Percentiles rank a stretch among this genome's conserved stretches.
phyloP scores from a whole-genome alignment of 53 echinoderm and acorn worm genomes.

The Pentamera pediparva region DNA sequence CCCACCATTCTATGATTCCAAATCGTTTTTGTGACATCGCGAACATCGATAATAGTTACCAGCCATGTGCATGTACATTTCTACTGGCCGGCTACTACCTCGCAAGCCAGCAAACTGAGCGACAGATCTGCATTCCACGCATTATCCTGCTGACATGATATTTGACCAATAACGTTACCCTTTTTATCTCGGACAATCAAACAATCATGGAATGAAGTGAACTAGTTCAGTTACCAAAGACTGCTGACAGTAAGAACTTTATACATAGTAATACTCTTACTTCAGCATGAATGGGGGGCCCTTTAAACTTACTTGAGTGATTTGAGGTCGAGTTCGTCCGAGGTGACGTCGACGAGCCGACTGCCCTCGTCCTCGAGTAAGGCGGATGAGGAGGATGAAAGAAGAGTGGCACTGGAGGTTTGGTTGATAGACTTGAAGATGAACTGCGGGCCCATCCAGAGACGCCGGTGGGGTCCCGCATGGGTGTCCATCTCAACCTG shows the following conservation, averaged over 20 bases:
- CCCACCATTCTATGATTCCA: background rate
- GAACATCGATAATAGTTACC: background rate
- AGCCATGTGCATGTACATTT: background rate
- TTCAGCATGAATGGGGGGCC: background rate
- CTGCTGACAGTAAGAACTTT: too few species aligned
- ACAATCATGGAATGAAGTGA: background rate
- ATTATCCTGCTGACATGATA: background rate
- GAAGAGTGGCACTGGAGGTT: slow-evolving; percentile 73
- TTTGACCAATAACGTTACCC: background rate
- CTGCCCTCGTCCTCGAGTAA: slow-evolving; percentile 82
- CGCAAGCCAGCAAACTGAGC: background rate
- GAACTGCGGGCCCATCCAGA: slow-evolving; percentile 99
- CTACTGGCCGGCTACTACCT: background rate
- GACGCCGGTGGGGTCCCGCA: slow-evolving; percentile 90
- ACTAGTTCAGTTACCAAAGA: background rate
- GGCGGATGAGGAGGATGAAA: slow-evolving; percentile 84
- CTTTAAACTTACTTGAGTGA: slow-evolving; percentile 59
- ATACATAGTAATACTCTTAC: too few species aligned
- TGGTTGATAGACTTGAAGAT: slow-evolving; percentile 87
- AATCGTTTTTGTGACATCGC: background rate
- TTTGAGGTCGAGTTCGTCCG: slow-evolving; percentile 74
- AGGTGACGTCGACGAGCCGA: slow-evolving; percentile 67
- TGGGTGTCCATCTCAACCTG: slow-evolving; percentile 98
- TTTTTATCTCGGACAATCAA: background rate
- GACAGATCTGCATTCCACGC: background rate